phyloP scores from a whole-genome alignment of 2,113 vertebrate genomes.

The Datnioides undecimradiatus region DNA sequence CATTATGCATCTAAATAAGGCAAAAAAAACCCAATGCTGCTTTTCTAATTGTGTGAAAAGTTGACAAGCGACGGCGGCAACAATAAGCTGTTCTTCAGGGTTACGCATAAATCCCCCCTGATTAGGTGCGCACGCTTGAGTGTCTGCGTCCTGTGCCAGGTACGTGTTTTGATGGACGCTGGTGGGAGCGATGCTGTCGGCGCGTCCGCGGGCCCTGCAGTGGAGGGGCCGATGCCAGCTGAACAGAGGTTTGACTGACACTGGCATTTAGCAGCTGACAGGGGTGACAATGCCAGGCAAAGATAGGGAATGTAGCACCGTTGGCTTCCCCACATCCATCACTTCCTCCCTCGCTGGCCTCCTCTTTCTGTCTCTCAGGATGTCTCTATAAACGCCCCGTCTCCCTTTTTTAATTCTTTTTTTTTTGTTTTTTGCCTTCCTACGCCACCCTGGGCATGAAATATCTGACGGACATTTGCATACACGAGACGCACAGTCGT shows the following conservation, averaged over 20 bases:
- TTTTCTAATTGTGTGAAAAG: neutral
- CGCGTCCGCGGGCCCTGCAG: constrained; percentile 28
- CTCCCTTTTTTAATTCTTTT: no score
- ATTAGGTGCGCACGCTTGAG: neutral
- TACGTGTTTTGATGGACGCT: constrained; percentile 50
- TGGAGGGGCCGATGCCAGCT: constrained; percentile 61
- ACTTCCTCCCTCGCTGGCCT: constrained; percentile 40
- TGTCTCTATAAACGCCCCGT: constrained; percentile 15
- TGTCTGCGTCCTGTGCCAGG: constrained; percentile 36
- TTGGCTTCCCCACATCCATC: constrained; percentile 71
- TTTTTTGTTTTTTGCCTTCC: neutral
- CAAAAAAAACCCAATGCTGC: neutral
- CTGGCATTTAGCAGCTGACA: constrained; percentile 80
- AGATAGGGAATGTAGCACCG: constrained; percentile 78
- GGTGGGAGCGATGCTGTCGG: constrained; percentile 38
- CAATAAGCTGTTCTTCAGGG: neutral
- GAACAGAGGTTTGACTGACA: constrained; percentile 80
- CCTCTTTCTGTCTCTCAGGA: constrained; percentile 19
- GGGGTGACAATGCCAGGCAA: constrained; percentile 68
- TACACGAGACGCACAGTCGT: neutral
- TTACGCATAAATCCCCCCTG: no score
- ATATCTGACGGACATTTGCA: constrained; percentile 6
- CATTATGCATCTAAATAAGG: neutral
- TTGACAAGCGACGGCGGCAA: no score
- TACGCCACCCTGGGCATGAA: neutral